Base-by-base conservation (phyloP, 2,888 invertebrate species). In the Polydrusus cervinus region DNA sequence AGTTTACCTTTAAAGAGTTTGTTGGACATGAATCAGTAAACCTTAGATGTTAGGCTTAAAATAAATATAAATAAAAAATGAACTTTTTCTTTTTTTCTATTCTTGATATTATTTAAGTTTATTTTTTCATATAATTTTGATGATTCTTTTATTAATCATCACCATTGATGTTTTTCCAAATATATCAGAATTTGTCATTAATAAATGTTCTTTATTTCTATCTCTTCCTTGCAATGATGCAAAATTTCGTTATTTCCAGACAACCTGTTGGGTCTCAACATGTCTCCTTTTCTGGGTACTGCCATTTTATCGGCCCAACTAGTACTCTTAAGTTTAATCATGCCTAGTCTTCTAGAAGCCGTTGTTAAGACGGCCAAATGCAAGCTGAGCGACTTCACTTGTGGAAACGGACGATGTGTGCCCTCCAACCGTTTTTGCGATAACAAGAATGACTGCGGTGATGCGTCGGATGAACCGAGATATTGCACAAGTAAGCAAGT, bases 401-500 rank as follows among this genome's bases (percentile, higher is more conserved):
- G 93, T 84, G 87, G 88, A 72, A 93, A 92, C 86, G 92, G 91
- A 80, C 89, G 89, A 81, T 93, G 93, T 84, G 88, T 93, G 76
- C 88, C 91, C 55, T 89, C 93, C 80, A 94, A 93, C 87, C 90
- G 92, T 85, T 95, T 91, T 86, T 95, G 95, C 87, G 94, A 95
- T 85, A 93, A 92, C 79, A 89, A 90, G 79, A 93, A 94, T 86
- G 94, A 95, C 84, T 95, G 95, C 83, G 94, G 94, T 0, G 95
- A 95, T 84, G 91, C 92, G 3, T 92, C 93, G 34, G 95, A 95
- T 84, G 95, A 95, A 84, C 94, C 94, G 16, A 89, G 93, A 82
- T 93, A 93, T 87, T 95, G 95, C 85, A 93, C 94, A 86, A 93
- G 95, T 95, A 87, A 94, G 94, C n/a, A 43, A n/a, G 13, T 43